Conservation (phyloP, 53 echinoderm and acorn worm genomes). For the Temnopleurus reevesii region DNA sequence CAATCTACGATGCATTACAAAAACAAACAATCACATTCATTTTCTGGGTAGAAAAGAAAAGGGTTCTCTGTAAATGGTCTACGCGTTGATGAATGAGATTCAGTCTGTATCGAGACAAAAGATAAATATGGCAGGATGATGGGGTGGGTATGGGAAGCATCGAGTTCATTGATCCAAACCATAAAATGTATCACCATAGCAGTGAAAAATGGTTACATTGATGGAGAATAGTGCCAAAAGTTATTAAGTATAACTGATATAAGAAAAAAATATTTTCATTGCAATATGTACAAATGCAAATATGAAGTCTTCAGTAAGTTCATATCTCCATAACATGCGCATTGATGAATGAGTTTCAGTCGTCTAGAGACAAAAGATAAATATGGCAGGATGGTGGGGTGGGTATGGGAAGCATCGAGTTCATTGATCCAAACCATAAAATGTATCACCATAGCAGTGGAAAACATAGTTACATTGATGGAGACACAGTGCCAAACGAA, state of each 20-base stretch:
- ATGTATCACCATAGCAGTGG: background rate
- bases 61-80: background rate
- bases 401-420: background rate
- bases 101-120: background rate
- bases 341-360: background rate
- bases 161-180: background rate
- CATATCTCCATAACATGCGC: too few species aligned
- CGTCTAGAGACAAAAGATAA: background rate
- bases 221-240: too few species aligned
- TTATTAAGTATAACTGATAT: too few species aligned
- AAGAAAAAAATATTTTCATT: too few species aligned
- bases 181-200: background rate
- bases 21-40: constrained; percentile 19
- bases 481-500: too few species aligned
- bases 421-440: background rate
- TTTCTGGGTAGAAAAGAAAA: background rate
- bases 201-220: background rate
- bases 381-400: constrained; percentile 14
- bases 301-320: too few species aligned
- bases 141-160: too few species aligned
- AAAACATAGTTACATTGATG: too few species aligned
- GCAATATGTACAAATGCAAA: too few species aligned
- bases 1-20: background rate
- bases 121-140: constrained; percentile 19
- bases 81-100: background rate